A percentile compares a stretch with the other conserved stretches of the same genome.
These are phyloP conservation scores for Leptodirus hochenwartii DNA, from an alignment of 2,888 invertebrate species.

Conservation along the genomic window DNA sequence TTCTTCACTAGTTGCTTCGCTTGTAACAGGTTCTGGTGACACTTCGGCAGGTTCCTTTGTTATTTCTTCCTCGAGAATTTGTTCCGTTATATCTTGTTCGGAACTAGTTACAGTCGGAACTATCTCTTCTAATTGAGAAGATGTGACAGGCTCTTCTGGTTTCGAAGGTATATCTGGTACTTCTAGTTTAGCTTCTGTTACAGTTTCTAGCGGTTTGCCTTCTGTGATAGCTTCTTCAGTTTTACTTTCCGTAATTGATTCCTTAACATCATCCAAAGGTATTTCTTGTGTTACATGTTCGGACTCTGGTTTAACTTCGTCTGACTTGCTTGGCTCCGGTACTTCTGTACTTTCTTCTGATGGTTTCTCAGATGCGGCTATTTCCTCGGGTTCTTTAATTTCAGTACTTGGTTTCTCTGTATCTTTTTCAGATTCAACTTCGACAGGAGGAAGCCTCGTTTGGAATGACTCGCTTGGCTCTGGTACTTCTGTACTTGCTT, in stretches of 20 bases:
- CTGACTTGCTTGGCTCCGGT: constrained; percentile 10
- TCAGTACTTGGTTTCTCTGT: constrained; percentile 9
- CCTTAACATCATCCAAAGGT: not conserved
- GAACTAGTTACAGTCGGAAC: too few relatives aligned
- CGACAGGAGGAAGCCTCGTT: constrained; percentile 9
- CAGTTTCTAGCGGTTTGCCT: constrained; percentile 1
- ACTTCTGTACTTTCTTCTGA: constrained; percentile 11
- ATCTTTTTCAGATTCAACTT: constrained; percentile 9
- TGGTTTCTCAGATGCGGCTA: constrained; percentile 8
- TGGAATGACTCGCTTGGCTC: constrained; percentile 7
- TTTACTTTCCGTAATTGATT: constrained; percentile 8
- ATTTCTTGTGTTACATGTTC: constrained; percentile 2
- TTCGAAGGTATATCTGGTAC: not conserved
- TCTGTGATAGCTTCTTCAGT: constrained; percentile 8
- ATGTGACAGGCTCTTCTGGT: not conserved
- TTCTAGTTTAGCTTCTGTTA: constrained; percentile 4
- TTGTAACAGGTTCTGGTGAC: not conserved
- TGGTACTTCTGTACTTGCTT: constrained; percentile 8
- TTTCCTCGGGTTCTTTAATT: constrained; percentile 4
- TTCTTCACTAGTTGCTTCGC: constrained; percentile 9
- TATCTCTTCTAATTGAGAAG: too few relatives aligned
- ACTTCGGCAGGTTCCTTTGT: constrained; percentile 2
- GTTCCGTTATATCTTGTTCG: constrained; percentile 2
- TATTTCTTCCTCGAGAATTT: constrained; percentile 1
- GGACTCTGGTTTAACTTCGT: constrained; percentile 8